A percentile compares a stretch with the other conserved stretches of the same genome.
phyloP scores from a whole-genome alignment of 1,140 invertebrate genomes.

The Tenebrio molitor region DNA sequence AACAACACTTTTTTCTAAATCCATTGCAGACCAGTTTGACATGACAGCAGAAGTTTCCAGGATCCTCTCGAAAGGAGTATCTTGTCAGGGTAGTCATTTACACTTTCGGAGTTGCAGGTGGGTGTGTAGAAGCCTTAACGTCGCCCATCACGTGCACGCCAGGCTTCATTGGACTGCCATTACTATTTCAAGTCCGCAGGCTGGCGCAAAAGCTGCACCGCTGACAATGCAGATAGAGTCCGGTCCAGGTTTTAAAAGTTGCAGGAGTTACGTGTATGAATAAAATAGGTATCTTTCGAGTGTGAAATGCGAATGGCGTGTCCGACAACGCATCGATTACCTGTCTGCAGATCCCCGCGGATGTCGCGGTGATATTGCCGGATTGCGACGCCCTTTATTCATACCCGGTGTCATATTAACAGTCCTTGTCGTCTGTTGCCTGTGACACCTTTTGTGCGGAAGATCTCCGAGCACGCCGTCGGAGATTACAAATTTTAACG shows the following conservation, averaged over 20 bases:
- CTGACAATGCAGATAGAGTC: constrained; percentile 14
- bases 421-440: constrained; percentile 35
- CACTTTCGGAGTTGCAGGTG: too few relatives aligned
- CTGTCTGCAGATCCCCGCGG: constrained; percentile 49
- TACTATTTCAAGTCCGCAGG: not conserved
- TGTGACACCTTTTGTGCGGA: constrained; percentile 54
- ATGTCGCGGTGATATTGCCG: constrained; percentile 43
- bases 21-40: too few relatives aligned
- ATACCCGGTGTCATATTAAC: constrained; percentile 37
- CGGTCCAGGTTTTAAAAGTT: constrained; percentile 40
- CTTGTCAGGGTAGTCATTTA: too few relatives aligned
- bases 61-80: too few relatives aligned
- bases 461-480: constrained; percentile 5
- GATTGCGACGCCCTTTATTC: constrained; percentile 45
- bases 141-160: too few relatives aligned
- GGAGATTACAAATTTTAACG: constrained; percentile 33
- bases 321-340: constrained; percentile 53
- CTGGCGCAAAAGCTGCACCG: not conserved
- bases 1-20: too few relatives aligned
- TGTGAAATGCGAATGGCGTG: constrained; percentile 50
- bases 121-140: too few relatives aligned
- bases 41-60: too few relatives aligned
- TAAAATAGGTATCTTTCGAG: constrained; percentile 45
- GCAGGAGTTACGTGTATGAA: constrained; percentile 44
- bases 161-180: not conserved